Conservation (phyloP, 1,140 invertebrate species). For the Drosophila elegans region DNA sequence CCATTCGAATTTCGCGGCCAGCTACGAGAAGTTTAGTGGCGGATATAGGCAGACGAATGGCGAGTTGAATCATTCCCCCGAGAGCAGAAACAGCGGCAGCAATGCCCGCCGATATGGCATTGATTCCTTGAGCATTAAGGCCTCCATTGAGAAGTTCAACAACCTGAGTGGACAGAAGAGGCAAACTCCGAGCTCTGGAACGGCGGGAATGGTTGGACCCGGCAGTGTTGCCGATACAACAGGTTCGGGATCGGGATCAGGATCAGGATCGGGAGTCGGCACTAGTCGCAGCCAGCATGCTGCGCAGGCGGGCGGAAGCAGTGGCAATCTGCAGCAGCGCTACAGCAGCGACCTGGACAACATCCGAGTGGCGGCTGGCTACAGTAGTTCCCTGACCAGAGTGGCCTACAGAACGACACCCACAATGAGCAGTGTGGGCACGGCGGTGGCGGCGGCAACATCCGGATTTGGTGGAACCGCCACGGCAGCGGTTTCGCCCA, state of each 20-base stretch:
- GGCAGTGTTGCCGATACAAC: background rate
- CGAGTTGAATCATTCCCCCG: background rate
- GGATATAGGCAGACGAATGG: constrained; percentile 72
- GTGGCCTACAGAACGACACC: constrained; percentile 58
- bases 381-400: constrained; percentile 73
- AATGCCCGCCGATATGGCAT: constrained; percentile 64
- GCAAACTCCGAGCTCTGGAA: background rate
- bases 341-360: constrained; percentile 71
- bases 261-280: background rate
- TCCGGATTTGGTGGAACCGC: background rate
- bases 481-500: constrained; percentile 20
- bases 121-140: constrained; percentile 77
- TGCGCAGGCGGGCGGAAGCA: constrained; percentile 50
- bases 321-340: constrained; percentile 75
- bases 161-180: constrained; percentile 73
- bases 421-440: constrained; percentile 17
- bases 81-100: constrained; percentile 17
- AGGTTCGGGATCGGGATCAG: background rate
- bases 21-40: constrained; percentile 69
- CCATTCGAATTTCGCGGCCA: constrained; percentile 69
- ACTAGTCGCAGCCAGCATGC: background rate
- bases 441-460: background rate
- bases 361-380: constrained; percentile 57
- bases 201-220: constrained; percentile 7
- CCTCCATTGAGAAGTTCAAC: constrained; percentile 83